Evolutionary conservation across 2,113 vertebrate genomes (phyloP), one percentile per base, ranked within the genome.

Genomic region (Brienomyrus brachyistius): DNA sequence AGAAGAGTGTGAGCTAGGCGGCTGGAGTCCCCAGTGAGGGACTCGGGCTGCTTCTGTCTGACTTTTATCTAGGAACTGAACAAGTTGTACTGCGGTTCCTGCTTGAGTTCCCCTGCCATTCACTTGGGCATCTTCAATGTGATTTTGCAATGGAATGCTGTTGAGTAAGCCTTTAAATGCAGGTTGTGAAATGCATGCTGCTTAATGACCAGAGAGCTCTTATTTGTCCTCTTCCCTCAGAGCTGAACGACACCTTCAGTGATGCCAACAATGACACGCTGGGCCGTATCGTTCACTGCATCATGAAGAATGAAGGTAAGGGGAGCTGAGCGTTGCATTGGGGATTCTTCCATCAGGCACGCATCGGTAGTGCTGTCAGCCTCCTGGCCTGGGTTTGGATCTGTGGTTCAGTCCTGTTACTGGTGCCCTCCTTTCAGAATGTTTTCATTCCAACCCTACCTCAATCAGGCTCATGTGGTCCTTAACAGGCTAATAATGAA

Each of bases 271-370:
- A 94, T 3, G 98, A 99, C 94, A 99, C 98, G 0, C 97, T 99
- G 15, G 98, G 97, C 70, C 96, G 97, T 89, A 99, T 99, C 23
- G 96, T 99, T 90, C 96, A 96, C 86, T 98, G 93, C 95, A 99
- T 99, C 94, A 99, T 99, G 98, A 98, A 96, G 91, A 99, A 99
- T 86, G 96, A 99, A 98, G 98, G 98, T 99, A 96, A 11, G 93
- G 9, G 11, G 45, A 77, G 56, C 47, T 11, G 11, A 13, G 2
- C 1, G 15, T 11, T 2, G 21, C 17, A 19, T 6, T n/a, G 43
- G 43, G 31, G 35, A 83, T 21, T 47, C 17, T 47, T 43, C 19
- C 43, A 21, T 47, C 70, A 6, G 31, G 21, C 82, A 1, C 6
- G 19, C 0, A 45, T 19, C 6, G 23, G 9, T 13, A 47, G 17